Base-by-base conservation (phyloP, 2,113 vertebrate species). In the Ceuthmochares aereus region DNA sequence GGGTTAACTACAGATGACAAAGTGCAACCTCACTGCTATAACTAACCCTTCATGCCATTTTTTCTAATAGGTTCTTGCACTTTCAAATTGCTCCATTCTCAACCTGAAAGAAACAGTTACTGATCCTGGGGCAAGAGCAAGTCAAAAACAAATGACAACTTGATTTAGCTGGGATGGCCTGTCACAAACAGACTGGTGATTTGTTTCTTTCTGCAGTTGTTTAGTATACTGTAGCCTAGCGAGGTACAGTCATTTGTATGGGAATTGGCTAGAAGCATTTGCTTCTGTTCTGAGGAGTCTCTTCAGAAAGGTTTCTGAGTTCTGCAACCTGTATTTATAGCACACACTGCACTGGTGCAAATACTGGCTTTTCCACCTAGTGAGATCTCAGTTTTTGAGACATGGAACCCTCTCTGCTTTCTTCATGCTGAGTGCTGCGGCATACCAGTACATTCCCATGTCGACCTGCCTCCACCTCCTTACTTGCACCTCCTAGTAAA, bases 121-220 rank as follows among this genome's bases (percentile, higher is more conserved):
- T 94, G 95, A 87, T 97, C 93, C 86, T 85, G 90, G 70, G 95
- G 93, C 93, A 93, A 97, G 59, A 97, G 66, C 67, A 81, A 94
- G 95, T 96, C 64, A 97, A 95, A 97, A 97, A 95, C 96, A 97
- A 97, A 97, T 97, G 96, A 97, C 96, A 95, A 73, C 95, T 97
- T 97, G 97, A 97, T 96, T 97, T 97, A 97, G 91, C 75, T 89
- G 60, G 66, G 91, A 93, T 96, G 96, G 89, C 81, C 84, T 97
- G 96, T 95, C 96, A 95, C 90, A 96, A 96, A 92, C 67, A 89
- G 70, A 91, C 67, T 34, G n/a, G 92, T 97, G 97, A 97, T 97
- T 97, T 97, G 95, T 95, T 94, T 77, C 81, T 89, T 96, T 93
- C 70, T 84, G 72, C 19, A 67, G 72, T 78, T 94, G 66, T 96